A percentile compares a stretch with the other conserved stretches of the same genome.
Conservation (phyloP, 2,888 invertebrate genomes). For the Spisula subtruncata region DNA sequence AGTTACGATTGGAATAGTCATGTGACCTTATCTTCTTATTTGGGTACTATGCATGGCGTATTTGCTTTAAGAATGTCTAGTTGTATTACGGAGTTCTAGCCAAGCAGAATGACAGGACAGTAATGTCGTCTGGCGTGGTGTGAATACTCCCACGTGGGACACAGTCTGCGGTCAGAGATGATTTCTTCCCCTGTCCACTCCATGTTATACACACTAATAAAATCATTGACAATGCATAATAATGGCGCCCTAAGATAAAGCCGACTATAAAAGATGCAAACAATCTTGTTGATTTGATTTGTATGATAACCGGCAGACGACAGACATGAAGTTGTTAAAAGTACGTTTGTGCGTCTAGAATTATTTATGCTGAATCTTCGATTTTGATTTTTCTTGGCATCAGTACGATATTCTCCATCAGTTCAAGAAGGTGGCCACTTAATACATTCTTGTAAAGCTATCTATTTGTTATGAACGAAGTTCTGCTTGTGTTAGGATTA, state of each 20-base stretch:
- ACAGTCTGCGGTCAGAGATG: background rate
- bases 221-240: background rate
- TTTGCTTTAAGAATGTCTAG: background rate
- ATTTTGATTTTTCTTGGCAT: too few relatives aligned
- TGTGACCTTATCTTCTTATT: background rate
- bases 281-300: background rate
- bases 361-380: too few relatives aligned
- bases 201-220: background rate
- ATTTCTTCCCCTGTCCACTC: background rate
- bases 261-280: background rate
- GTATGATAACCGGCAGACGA: background rate
- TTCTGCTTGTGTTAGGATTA: too few relatives aligned
- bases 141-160: background rate
- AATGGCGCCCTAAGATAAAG: background rate
- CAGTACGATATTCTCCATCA: too few relatives aligned
- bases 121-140: constrained; percentile 18
- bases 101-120: background rate
- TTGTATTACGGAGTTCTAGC: background rate
- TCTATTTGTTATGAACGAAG: too few relatives aligned
- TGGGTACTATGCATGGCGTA: background rate
- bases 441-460: too few relatives aligned
- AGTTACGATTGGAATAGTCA: too few relatives aligned
- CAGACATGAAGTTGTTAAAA: background rate
- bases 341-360: background rate
- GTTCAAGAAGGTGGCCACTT: too few relatives aligned